These are phyloP conservation scores for Cichlasoma orientale DNA, from an alignment of 2,797 vertebrate genomes.

Conservation along the genomic window DNA sequence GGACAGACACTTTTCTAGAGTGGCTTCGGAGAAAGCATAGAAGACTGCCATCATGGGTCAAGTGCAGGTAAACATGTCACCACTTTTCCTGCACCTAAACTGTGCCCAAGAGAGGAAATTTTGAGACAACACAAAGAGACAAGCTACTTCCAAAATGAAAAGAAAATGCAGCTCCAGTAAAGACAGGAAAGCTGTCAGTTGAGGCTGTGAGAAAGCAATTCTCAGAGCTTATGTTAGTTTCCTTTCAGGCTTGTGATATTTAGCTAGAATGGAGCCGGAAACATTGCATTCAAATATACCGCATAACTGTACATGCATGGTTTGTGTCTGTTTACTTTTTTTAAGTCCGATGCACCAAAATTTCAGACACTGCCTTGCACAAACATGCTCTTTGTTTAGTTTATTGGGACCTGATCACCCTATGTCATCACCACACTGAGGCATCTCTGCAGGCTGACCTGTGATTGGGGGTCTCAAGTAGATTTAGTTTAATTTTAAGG, in stretches of 20 bases:
- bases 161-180: not conserved
- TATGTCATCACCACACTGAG: too few species aligned
- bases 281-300: not conserved
- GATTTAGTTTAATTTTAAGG: not conserved
- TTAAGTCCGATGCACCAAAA: not conserved
- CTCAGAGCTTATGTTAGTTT: not conserved
- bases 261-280: not conserved
- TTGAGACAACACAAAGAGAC: not conserved
- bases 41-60: not conserved
- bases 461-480: not conserved
- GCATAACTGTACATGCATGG: not conserved
- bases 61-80: not conserved
- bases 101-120: not conserved
- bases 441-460: not conserved
- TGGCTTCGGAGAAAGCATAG: not conserved
- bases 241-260: not conserved
- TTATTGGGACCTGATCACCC: too few species aligned
- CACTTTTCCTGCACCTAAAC: not conserved
- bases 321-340: not conserved
- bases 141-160: not conserved
- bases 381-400: not conserved
- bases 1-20: not conserved
- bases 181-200: not conserved
- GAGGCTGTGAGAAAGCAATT: not conserved
- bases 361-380: not conserved